phyloP scores from a whole-genome alignment of 2,888 invertebrate genomes.

The Pilophorus perplexus region DNA sequence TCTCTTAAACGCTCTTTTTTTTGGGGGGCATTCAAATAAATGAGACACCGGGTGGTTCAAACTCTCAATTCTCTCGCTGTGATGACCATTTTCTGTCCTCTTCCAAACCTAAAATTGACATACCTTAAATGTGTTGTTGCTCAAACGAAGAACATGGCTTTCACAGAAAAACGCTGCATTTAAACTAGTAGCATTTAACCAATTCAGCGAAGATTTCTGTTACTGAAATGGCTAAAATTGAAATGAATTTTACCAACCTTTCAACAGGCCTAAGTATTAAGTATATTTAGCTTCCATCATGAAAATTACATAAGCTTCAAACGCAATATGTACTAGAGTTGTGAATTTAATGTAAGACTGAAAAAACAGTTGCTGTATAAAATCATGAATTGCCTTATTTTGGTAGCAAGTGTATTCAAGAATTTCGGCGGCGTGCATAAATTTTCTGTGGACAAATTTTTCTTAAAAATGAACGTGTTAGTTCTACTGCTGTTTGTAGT shows the following conservation, averaged over 20 bases:
- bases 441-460: no score
- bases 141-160: constrained; percentile 17
- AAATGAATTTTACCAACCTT: not conserved
- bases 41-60: no score
- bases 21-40: no score
- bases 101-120: no score
- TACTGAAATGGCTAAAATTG: not conserved
- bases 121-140: no score
- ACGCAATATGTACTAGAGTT: constrained; percentile 43
- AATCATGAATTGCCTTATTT: constrained; percentile 38
- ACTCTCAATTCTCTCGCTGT: no score
- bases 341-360: constrained; percentile 46
- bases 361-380: constrained; percentile 40
- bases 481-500: no score
- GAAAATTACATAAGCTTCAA: constrained; percentile 39
- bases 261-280: constrained; percentile 33
- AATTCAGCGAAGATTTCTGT: constrained; percentile 7
- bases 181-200: constrained; percentile 29
- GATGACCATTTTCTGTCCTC: no score
- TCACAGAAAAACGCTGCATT: constrained; percentile 27
- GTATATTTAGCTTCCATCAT: constrained; percentile 25
- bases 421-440: no score
- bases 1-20: no score
- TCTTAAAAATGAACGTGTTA: no score
- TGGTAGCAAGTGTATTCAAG: constrained; percentile 14